Conservation (phyloP, 2,888 invertebrate genomes). For the Calephelis perditalis region DNA sequence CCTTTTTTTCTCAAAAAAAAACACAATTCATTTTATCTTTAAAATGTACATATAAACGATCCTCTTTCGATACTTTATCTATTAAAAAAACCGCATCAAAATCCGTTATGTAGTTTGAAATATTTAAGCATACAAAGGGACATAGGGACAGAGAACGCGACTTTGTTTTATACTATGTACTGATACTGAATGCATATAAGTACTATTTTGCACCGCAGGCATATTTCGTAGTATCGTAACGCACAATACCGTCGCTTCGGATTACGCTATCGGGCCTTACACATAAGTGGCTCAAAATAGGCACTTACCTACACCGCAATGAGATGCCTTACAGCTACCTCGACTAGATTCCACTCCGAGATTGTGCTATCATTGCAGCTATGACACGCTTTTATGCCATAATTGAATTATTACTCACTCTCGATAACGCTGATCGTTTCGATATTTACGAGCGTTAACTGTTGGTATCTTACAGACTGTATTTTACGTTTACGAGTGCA, state of each 20-base stretch:
- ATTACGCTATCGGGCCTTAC: constrained; percentile 63
- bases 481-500: not conserved
- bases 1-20: too few relatives aligned
- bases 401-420: constrained; percentile 64
- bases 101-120: too few relatives aligned
- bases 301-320: constrained; percentile 62
- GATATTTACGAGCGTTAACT: constrained; percentile 48
- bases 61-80: too few relatives aligned
- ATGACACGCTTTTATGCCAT: constrained; percentile 57
- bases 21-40: too few relatives aligned
- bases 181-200: not conserved
- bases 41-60: not conserved
- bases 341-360: constrained; percentile 54
- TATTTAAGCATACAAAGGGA: too few relatives aligned
- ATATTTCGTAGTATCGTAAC: constrained; percentile 45
- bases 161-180: too few relatives aligned
- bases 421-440: constrained; percentile 40
- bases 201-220: constrained; percentile 38
- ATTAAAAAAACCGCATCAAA: too few relatives aligned
- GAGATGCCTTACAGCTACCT: constrained; percentile 62
- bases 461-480: constrained; percentile 17
- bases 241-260: constrained; percentile 66
- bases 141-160: too few relatives aligned
- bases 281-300: constrained; percentile 55
- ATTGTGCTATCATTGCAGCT: constrained; percentile 60